Base-by-base conservation (phyloP, 23 tunicate species). In the Halocynthia aurantium region DNA sequence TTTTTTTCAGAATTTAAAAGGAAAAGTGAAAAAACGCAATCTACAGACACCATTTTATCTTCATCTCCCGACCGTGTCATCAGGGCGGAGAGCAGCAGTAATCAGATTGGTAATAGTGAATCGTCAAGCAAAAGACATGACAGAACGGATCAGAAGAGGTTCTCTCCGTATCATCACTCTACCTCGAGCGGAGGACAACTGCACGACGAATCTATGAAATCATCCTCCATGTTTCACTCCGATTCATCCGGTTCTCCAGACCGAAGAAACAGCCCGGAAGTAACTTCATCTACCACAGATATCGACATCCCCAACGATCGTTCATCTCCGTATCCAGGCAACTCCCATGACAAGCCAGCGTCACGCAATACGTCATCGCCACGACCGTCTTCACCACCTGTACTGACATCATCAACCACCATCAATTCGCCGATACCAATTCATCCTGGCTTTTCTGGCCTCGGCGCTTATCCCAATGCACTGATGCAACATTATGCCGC, bases 391-490 rank as follows among this genome's bases (percentile, higher is more conserved):
- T 52, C 83, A 6, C 74, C 83, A 8, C 52, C 85, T 7, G 8
- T 81, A 7, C 20, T 62, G 15, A 62, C 89, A 7, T 62, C 89
- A 51, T 60, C 96, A 31, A 57, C 79, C 17, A 84, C 80, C 5
- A 52, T 89, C n/a, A 84, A 88, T 20, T 89, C 96, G 69, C 96
- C 96, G 7, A 84, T 89, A 18, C 96, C 88, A 0, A 75, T 89
- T 21, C 96, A 89, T 70, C 83, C 96, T 5, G 73, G 76, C 49
- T 74, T 83, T 20, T 7, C 95, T 7, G 88, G 88, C 7, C 62
- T 82, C 13, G 85, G 85, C 7, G 67, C 74, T 61, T 84, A 80
- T 55, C 85, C 88, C 6, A 68, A 75, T 54, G 52, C 96, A 6
- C 81, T 89, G 19, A 75, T 89, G 82, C 85, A 88, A 7, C 85